Evolutionary conservation across 2,113 vertebrate genomes (phyloP).

Genomic region (Petrocephalus microphthalmus): DNA sequence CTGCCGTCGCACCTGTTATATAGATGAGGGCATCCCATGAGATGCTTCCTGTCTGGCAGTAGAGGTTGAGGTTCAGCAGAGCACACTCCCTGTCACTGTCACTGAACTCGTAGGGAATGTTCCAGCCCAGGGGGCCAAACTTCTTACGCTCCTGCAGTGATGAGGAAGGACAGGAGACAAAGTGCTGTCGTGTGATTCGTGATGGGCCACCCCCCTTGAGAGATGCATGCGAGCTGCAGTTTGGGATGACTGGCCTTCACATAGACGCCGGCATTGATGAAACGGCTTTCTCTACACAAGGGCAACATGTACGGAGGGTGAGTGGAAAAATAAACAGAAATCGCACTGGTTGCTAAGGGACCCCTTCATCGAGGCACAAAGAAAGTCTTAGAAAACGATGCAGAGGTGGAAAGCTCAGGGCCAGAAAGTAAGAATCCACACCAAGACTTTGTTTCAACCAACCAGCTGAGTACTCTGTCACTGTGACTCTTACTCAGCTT

Average conservation of each 20-base stretch:
- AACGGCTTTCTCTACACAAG: not conserved
- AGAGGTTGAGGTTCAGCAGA: slow-evolving; percentile 70
- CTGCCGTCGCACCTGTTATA: slow-evolving; percentile 53
- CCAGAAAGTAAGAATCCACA: not conserved
- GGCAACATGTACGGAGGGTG: not conserved
- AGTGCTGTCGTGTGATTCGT: not conserved
- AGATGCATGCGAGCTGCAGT: not conserved
- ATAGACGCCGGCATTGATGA: not conserved
- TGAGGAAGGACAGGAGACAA: not conserved
- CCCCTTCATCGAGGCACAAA: not conserved
- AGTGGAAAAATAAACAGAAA: not conserved
- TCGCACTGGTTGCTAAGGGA: not conserved
- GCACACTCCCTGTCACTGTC: slow-evolving; percentile 74
- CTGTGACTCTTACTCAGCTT: not conserved
- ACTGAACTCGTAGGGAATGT: slow-evolving; percentile 74
- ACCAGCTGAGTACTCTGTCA: not conserved
- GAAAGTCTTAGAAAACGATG: not conserved
- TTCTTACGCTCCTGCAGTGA: slow-evolving; percentile 69
- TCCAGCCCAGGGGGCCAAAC: slow-evolving; percentile 73
- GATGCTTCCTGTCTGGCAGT: slow-evolving; percentile 60
- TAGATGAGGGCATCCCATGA: slow-evolving; percentile 66
- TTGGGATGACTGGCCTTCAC: not conserved
- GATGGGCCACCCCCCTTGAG: not conserved
- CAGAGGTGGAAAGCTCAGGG: not conserved
- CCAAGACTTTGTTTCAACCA: not conserved